Evolutionary conservation across 1,140 invertebrate genomes (phyloP), one percentile per base, ranked within the genome.

Genomic region (Atta texana): DNA sequence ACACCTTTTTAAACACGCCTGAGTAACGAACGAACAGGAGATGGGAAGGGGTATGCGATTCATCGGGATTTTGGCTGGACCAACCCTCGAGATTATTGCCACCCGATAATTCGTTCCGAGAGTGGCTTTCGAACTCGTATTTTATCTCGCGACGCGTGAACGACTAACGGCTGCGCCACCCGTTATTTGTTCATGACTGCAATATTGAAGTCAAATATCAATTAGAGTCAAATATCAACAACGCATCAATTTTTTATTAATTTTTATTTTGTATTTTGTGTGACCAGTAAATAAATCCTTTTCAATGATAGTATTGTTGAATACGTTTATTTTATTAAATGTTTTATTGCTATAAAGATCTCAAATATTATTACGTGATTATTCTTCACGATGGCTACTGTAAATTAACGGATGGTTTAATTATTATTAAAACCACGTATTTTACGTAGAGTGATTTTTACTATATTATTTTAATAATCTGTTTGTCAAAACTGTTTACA

Each of bases 91-190:
- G 44, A 84, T 84, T 74, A 74, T 84, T 82, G 55, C 39, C 55
- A 51, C 24, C 44, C 80, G 80, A 75, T 84, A 84, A 84, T 84
- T 75, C 80, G 80, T 74, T 74, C 44, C 39, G 44, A 21, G 68
- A 31, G 68, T 39, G 39, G 12, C 57, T 75, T 24, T 49, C 55
- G 53, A 21, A 28, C 24, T 28, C 69, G 44, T 74, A 61, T 84
- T 84, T 84, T 31, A 61, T 75, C 69, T 63, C 28, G 57, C n/a
- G 28, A 10, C 55, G 74, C 39, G 39, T 31, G 16, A 55, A 74
- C 51, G 71, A 34, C 28, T 28, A 69, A 69, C 66, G 66, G 66
- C 21, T 18, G 39, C 21, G 39, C n/a, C 18, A 28, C 4, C 34
- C 55, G 80, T 61, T 82, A 74, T 74, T 74, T 82, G 68, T n/a